Evolutionary conservation across 2,888 invertebrate species (phyloP), one percentile per base, ranked within the genome.

Genomic region (Spodoptera picta): DNA sequence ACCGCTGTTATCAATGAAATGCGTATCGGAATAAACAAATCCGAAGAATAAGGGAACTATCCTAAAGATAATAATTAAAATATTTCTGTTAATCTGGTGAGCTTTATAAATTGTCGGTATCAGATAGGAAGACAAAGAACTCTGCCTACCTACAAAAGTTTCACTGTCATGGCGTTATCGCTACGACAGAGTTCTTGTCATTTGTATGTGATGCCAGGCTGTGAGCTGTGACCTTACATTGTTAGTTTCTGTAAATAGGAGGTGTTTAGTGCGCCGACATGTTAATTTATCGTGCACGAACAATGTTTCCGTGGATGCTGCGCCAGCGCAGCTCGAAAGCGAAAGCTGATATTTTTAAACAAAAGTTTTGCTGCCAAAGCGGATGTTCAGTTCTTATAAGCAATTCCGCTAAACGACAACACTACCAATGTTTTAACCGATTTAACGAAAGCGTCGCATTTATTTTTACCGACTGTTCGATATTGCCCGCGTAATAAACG

Each of bases 161-260:
- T 55, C 27, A 52, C 59, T 59, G 68, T 61, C 66, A 57, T 52
- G 56, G 44, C 49, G 56, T 77, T 70, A 69, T 73, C 66, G 56
- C 60, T 44, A 60, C 63, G 46, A 66, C 71, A 65, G 60, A 63
- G 67, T 78, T 84, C 75, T 84, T 85, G 84, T 88, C 87, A 88
- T 91, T 89, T 86, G 89, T 88, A 89, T 89, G 89, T 88, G 85
- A 83, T 80, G 78, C 79, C 82, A 75, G 81, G 75, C 81, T 79
- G 79, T 87, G 93, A 88, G 75, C 81, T 79, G 79, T 87, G 93
- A 88, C 94, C 93, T 94, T 94, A 92, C 89, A 91, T 92, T 93
- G 92, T 92, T 86, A 74, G 87, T 83, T 80, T 85, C 86, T 88
- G 85, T 87, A 91, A 90, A 93, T 91, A 92, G 87, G 83, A 82